Evolutionary conservation across 2,113 vertebrate genomes (phyloP).

Genomic region (Chascanopsetta lugubris): DNA sequence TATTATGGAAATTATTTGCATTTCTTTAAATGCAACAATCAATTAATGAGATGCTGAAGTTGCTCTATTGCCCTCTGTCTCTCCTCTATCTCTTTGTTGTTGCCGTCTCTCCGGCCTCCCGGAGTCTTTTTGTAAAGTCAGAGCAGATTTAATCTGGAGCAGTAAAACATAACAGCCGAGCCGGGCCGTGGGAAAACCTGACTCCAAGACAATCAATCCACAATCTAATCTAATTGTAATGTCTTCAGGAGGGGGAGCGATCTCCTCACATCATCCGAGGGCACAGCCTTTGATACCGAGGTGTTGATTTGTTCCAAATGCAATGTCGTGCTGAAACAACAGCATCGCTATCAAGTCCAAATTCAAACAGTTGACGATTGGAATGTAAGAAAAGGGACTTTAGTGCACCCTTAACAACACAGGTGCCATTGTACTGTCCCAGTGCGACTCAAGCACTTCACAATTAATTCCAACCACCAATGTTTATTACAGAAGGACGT

Average conservation of each 20-base stretch:
- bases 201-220: background rate
- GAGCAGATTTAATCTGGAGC: background rate
- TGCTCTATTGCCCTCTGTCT: background rate
- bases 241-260: background rate
- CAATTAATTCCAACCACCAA: no score
- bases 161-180: constrained; percentile 4
- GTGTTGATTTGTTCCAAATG: background rate
- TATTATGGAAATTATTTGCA: background rate
- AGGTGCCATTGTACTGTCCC: background rate
- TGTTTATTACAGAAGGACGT: no score
- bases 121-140: constrained; percentile 2
- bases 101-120: constrained; percentile 10
- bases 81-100: background rate
- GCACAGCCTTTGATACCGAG: background rate
- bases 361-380: background rate
- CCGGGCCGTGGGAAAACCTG: background rate
- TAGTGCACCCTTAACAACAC: background rate
- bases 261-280: background rate
- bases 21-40: background rate
- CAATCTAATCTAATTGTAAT: background rate
- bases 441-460: background rate
- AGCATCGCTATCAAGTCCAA: background rate
- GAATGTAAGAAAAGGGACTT: background rate
- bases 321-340: no score
- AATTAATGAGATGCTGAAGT: constrained; percentile 5